Percentiles rank a stretch among this genome's conserved stretches.
Conservation (phyloP, 2,888 invertebrate species). For the Spicauda simplicius region DNA sequence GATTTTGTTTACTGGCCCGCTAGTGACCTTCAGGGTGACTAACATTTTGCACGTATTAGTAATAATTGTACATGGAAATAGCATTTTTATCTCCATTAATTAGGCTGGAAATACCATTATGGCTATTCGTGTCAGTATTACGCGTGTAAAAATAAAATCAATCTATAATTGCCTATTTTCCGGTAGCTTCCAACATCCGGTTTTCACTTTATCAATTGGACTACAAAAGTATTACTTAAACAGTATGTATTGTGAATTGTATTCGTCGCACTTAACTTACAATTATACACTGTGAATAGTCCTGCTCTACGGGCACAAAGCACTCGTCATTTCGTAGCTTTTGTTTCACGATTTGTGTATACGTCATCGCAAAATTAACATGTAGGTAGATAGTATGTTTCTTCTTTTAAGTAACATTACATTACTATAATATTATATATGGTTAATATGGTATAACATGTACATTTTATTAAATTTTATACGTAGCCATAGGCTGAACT, state of each 20-base stretch:
- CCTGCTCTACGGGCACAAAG: no score
- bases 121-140: conserved; percentile 11
- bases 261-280: background rate
- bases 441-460: no score
- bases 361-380: no score
- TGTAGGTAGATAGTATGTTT: no score
- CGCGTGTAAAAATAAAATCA: conserved; percentile 20
- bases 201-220: conserved; percentile 1
- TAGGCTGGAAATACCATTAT: conserved; percentile 41
- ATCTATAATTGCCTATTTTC: conserved; percentile 16
- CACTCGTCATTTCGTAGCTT: no score
- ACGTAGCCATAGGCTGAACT: no score
- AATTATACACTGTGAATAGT: background rate
- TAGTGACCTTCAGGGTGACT: conserved; percentile 62
- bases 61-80: conserved; percentile 47
- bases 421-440: no score
- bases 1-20: conserved; percentile 69
- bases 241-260: background rate
- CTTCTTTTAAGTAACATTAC: no score
- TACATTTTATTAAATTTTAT: no score
- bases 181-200: conserved; percentile 13
- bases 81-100: conserved; percentile 41
- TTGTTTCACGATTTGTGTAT: no score
- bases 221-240: background rate
- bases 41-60: conserved; percentile 41